Base-by-base conservation (phyloP, 2,888 invertebrate species). In the Subacronicta megacephala region DNA sequence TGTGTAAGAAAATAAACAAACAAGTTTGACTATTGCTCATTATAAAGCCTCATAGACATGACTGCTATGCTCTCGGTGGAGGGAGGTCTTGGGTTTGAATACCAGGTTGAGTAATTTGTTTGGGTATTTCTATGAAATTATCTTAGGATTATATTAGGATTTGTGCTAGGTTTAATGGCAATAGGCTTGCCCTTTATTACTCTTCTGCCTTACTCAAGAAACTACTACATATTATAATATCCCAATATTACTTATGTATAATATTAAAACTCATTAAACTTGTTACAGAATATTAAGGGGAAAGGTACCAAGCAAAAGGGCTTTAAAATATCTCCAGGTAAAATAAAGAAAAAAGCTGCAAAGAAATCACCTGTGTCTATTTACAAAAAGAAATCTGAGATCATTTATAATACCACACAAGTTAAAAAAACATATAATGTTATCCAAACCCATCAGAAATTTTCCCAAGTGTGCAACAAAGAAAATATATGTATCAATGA, bases 301-400 rank as follows among this genome's bases (percentile, higher is more conserved):
- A 92, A 87, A 72, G 77, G 62, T 9, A 79, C 57, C 33, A 85
- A 84, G 67, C 47, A 75, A 7, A 93, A 90, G 73, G 69, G 77
- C 37, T 85, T 83, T 44, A 94, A 92, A 70, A 81, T 78, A 63
- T 92, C 94, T 7, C 94, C 92, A 61, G 91, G 92, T 65, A 93
- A 92, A 78, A 83, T 87, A 38, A 89, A 89, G 71, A 93, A 89
- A 74, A 93, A 89, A 59, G 51, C 68, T n/a, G 54, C 67, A 5
- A 93, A 91, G 63, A 91, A 82, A 62, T 93, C 93, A 4, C 94
- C 94, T 31, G 87, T 88, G 6, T 61, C 87, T 20, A 76, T 92
- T 18, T 85, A 84, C 63, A 93, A 92, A 75, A 92, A 89, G 68
- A 90, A 90, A 76, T 66, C 86, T 47, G 87, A 90, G 74, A 68